Conservation (phyloP, 2,888 invertebrate genomes). For the Drosophila testacea region DNA sequence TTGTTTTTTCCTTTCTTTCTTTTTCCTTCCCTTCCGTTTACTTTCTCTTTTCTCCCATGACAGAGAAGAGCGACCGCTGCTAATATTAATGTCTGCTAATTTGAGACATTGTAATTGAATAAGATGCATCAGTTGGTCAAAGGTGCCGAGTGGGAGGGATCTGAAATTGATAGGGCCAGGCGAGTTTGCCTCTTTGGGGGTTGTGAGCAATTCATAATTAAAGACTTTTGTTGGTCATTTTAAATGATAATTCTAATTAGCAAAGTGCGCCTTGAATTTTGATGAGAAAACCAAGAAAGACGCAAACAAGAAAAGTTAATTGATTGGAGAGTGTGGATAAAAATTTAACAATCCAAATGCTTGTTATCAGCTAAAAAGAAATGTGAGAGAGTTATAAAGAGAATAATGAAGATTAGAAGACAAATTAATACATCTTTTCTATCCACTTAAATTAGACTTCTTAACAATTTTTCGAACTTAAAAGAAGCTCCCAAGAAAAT, state of each 20-base stretch:
- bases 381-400: background rate
- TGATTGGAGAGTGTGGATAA: background rate
- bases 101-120: slow-evolving; percentile 74
- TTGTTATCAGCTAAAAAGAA: background rate
- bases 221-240: slow-evolving; percentile 23
- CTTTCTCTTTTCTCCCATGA: background rate
- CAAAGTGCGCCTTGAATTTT: slow-evolving; percentile 10
- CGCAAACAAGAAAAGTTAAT: background rate
- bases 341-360: background rate
- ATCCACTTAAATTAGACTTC: too few relatives aligned
- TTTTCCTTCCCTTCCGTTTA: background rate
- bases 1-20: slow-evolving; percentile 8
- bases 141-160: slow-evolving; percentile 4
- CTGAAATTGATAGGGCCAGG: slow-evolving; percentile 48
- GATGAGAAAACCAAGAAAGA: background rate
- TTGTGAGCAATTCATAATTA: slow-evolving; percentile 36
- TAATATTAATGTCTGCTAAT: slow-evolving; percentile 74
- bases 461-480: too few relatives aligned
- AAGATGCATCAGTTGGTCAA: slow-evolving; percentile 64
- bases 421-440: background rate
- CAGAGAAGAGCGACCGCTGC: slow-evolving; percentile 33
- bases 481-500: too few relatives aligned
- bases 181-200: background rate
- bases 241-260: slow-evolving; percentile 29
- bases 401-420: background rate